These are phyloP conservation scores for Drosophila acutilabella DNA, from an alignment of 2,888 invertebrate genomes.

Conservation along the genomic window DNA sequence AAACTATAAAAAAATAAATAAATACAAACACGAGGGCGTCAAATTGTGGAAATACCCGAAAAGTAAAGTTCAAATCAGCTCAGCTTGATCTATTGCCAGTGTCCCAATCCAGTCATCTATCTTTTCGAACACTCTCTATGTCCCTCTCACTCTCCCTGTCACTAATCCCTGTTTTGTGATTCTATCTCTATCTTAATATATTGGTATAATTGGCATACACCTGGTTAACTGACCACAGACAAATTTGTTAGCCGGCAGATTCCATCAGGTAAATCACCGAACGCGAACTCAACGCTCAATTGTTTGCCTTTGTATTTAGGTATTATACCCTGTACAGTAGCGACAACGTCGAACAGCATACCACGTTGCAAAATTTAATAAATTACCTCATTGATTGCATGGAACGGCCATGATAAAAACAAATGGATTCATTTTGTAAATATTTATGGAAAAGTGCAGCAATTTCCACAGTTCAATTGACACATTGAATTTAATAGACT, in stretches of 20 bases:
- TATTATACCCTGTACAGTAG: conserved; percentile 24
- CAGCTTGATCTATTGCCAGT: not conserved
- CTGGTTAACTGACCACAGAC: conserved; percentile 53
- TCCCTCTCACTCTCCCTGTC: not conserved
- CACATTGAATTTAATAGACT: no score
- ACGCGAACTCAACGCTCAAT: conserved; percentile 25
- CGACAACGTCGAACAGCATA: no score
- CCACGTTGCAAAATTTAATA: not conserved
- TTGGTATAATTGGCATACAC: not conserved
- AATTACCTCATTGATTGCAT: not conserved
- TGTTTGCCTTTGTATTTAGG: conserved; percentile 39
- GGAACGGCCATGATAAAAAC: no score
- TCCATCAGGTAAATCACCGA: conserved; percentile 47
- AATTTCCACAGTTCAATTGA: not conserved
- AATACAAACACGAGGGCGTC: conserved; percentile 5
- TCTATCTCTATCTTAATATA: not conserved
- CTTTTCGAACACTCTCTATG: not conserved
- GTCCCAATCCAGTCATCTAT: not conserved
- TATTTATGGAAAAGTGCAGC: not conserved
- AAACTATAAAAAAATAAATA: not conserved
- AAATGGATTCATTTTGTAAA: not conserved
- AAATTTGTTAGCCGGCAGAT: conserved; percentile 21
- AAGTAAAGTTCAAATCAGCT: conserved; percentile 16
- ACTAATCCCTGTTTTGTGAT: not conserved
- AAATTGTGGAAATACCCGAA: conserved; percentile 37